A percentile compares a stretch with the other conserved stretches of the same genome.
These are phyloP conservation scores for Pungitius pungitius DNA, from an alignment of 2,113 vertebrate species.

Conservation along the genomic window DNA sequence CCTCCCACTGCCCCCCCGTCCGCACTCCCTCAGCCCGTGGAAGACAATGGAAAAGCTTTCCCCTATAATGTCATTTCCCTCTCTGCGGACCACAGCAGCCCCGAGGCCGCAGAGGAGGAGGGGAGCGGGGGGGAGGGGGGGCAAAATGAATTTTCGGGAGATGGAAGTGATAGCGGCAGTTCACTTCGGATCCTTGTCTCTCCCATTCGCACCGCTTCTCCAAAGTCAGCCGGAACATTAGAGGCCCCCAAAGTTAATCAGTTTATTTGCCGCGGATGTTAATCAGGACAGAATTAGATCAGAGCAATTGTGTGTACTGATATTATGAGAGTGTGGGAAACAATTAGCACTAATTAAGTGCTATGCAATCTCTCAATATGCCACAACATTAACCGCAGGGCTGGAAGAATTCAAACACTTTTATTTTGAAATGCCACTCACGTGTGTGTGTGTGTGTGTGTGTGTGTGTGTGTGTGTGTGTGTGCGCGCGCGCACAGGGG, in stretches of 20 bases:
- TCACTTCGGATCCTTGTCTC: constrained; percentile 61
- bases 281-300: constrained; percentile 52
- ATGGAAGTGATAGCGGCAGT: constrained; percentile 62
- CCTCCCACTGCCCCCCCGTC: constrained; percentile 24
- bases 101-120: constrained; percentile 14
- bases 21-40: constrained; percentile 35
- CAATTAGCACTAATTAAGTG: background rate
- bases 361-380: constrained; percentile 5
- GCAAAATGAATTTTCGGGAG: constrained; percentile 67
- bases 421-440: background rate
- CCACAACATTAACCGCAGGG: background rate
- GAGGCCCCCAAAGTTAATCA: constrained; percentile 50
- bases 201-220: constrained; percentile 24
- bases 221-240: constrained; percentile 52
- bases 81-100: constrained; percentile 48
- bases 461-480: too few relatives aligned
- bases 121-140: constrained; percentile 34
- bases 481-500: background rate
- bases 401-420: background rate
- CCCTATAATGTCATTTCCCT: constrained; percentile 59
- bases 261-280: constrained; percentile 57
- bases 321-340: constrained; percentile 19
- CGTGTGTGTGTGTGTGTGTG: background rate
- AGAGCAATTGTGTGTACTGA: constrained; percentile 10
- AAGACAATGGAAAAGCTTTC: constrained; percentile 65